Percentiles rank a stretch among this genome's conserved stretches.
Evolutionary conservation across 1,140 invertebrate species (phyloP).

Genomic region (Choristoneura fumiferana): DNA sequence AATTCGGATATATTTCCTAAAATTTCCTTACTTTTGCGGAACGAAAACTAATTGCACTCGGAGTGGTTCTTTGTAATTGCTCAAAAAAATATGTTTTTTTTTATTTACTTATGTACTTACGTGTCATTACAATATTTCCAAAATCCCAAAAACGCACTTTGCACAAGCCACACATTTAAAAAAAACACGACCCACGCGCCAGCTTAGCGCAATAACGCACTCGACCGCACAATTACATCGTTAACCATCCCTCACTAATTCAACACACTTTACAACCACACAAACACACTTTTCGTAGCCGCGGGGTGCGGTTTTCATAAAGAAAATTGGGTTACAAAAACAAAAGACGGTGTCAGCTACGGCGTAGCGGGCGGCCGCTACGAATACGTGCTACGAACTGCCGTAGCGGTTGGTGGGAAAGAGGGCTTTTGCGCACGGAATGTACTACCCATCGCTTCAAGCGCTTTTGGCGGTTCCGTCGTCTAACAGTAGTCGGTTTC

Average conservation of each 20-base stretch:
- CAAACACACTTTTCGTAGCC: background rate
- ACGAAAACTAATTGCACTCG: too few relatives aligned
- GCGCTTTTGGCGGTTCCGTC: background rate
- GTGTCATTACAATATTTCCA: background rate
- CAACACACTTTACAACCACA: background rate
- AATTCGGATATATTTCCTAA: too few relatives aligned
- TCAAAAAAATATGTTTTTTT: too few relatives aligned
- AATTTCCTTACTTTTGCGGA: too few relatives aligned
- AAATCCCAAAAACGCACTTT: slow-evolving; percentile 16
- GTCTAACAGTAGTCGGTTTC: background rate
- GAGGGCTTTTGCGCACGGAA: slow-evolving; percentile 5
- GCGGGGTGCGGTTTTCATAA: slow-evolving; percentile 12
- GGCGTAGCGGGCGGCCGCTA: background rate
- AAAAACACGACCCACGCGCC: background rate
- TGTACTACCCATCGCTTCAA: background rate
- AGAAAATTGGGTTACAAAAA: slow-evolving; percentile 3
- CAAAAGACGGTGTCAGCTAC: background rate
- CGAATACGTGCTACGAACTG: background rate
- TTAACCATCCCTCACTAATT: background rate
- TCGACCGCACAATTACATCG: background rate
- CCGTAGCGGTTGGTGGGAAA: slow-evolving; percentile 9
- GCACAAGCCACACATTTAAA: slow-evolving; percentile 9
- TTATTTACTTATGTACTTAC: too few relatives aligned
- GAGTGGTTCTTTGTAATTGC: too few relatives aligned
- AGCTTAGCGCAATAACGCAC: background rate